Base-by-base conservation (phyloP, 2,797 vertebrate genomes). In the Margarornis squamiger region DNA sequence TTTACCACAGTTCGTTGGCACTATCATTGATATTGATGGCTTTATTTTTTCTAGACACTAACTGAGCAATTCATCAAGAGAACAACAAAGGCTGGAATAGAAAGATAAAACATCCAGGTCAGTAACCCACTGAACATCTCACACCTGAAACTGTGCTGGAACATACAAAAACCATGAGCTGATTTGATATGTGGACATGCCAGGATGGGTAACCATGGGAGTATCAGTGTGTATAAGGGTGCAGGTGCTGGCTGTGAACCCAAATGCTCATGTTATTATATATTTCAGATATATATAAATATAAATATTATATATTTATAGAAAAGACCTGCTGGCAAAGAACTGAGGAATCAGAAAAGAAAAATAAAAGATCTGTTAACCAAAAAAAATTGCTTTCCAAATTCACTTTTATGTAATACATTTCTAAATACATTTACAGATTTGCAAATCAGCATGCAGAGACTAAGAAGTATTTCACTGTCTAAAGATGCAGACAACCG, bases 1-100 rank as follows among this genome's bases (percentile, higher is more conserved):
- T 93, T 84, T 92, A 52, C 45, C 82, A 88, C 68, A 90, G 81
- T 79, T 89, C 85, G 87, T 88, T 94, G 78, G 52, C 17, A 71
- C 32, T 73, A 49, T 96, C 79, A 95, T 80, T 95, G 66, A 75
- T 96, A 95, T 72, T 80, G 85, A 96, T 92, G 49, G 23, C 59
- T 81, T 77, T 63, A 85, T 95, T 96, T 94, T 97, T 96, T 71
- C 57, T 43, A 76, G 67, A 61, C 34, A 18, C 68, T 94, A 79
- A 85, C 36, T 55, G 63, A 92, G 34, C 78, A 92, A 77, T 90
- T 92, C 38, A 83, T 93, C 93, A 95, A 93, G 70, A 63, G 29
- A 88, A 70, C 66, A 92, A 54, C 52, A 86, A 88, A 87, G 36
- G 19, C 73, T 93, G 71, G 46, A 94, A 93, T 5, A 65, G 73